Evolutionary conservation across 2,797 vertebrate genomes (phyloP).

Genomic region (Pteronotus mesoamericanus): DNA sequence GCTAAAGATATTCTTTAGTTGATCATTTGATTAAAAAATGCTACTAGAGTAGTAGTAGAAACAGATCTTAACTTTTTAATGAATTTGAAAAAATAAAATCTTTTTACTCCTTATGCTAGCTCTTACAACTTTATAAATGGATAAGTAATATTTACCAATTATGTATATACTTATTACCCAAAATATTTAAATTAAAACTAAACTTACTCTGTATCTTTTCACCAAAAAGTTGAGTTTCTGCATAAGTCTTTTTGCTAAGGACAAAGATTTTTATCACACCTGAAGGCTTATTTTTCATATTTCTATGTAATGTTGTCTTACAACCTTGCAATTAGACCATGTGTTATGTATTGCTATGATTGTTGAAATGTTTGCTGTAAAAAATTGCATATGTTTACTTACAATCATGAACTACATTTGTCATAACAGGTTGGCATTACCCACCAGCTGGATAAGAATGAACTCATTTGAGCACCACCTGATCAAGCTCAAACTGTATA

Average conservation of each 20-base stretch:
- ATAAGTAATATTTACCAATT: neutral
- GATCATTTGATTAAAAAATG: neutral
- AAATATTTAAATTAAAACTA: conserved; percentile 19
- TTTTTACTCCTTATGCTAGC: neutral
- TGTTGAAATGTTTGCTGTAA: neutral
- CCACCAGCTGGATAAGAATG: neutral
- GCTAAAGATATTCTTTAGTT: neutral
- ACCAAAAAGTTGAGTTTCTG: neutral
- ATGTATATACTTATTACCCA: neutral
- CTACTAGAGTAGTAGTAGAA: neutral
- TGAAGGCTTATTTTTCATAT: conserved; percentile 34
- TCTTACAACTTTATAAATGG: neutral
- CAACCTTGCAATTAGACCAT: neutral
- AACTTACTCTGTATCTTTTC: neutral
- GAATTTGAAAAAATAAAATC: neutral
- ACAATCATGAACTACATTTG: conserved; percentile 20
- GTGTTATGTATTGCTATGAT: neutral
- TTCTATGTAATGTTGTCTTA: neutral
- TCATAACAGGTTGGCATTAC: neutral
- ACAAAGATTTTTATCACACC: neutral
- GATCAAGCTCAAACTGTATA: neutral
- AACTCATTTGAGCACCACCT: neutral
- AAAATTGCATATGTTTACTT: neutral
- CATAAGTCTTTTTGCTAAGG: neutral
- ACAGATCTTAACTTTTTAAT: neutral